Conservation (phyloP, 2,113 vertebrate species). For the Phalacrocorax carbo region DNA sequence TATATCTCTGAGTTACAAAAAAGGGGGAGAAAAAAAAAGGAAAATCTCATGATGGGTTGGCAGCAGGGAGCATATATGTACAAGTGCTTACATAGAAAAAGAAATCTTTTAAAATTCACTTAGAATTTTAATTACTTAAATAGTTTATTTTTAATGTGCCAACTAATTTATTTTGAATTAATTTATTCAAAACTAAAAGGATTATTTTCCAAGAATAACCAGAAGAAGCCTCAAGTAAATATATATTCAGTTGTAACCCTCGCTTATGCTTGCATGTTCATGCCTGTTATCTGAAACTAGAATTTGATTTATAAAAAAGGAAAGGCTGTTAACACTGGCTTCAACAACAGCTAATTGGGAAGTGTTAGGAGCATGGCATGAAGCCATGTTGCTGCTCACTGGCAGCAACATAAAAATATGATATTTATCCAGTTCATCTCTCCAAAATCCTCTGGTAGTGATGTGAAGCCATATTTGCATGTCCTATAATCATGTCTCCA, state of each 20-base stretch:
- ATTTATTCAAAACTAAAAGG: neutral
- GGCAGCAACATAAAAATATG: neutral
- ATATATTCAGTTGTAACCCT: neutral
- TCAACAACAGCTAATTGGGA: neutral
- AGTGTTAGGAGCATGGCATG: neutral
- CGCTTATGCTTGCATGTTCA: neutral
- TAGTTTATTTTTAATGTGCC: neutral
- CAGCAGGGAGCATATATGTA: neutral
- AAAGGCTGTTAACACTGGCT: neutral
- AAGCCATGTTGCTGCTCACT: neutral
- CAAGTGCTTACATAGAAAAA: neutral
- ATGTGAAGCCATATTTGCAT: neutral
- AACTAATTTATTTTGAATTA: neutral
- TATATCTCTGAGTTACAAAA: neutral
- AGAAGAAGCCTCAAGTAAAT: neutral
- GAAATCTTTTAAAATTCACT: neutral
- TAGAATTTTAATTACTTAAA: neutral
- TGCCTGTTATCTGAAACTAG: neutral
- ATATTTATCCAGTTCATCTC: neutral
- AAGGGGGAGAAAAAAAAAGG: neutral
- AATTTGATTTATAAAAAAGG: neutral
- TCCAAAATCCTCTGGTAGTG: neutral
- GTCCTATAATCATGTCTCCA: neutral
- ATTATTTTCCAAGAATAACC: neutral
- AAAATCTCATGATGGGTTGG: neutral